Evolutionary conservation across 2,888 invertebrate genomes (phyloP).

Genomic region (Noctua janthe): DNA sequence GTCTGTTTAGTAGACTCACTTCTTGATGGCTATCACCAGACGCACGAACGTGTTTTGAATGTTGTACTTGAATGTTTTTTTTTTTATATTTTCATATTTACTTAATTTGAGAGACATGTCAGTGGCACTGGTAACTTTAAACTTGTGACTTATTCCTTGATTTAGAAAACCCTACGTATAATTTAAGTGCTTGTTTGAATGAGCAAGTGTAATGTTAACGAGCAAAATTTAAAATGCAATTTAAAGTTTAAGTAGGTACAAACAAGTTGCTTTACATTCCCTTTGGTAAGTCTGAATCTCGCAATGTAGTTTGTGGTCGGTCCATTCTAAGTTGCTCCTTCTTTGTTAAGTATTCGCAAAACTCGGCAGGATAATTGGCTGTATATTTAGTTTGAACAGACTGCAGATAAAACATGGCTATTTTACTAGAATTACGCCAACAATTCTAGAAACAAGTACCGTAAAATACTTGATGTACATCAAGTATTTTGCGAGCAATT

Average conservation of each 20-base stretch:
- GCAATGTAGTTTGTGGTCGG: constrained; percentile 81
- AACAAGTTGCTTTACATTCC: constrained; percentile 86
- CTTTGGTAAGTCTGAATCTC: constrained; percentile 84
- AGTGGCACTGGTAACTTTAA: constrained; percentile 20
- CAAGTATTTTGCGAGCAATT: constrained; percentile 22
- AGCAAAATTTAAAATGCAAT: constrained; percentile 89
- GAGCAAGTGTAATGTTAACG: constrained; percentile 80
- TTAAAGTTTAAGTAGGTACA: constrained; percentile 86
- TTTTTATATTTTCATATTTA: constrained; percentile 31
- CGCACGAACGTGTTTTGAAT: constrained; percentile 56
- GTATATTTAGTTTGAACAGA: constrained; percentile 57
- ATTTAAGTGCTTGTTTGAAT: constrained; percentile 71
- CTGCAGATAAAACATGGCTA: constrained; percentile 17
- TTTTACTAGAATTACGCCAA: constrained; percentile 14
- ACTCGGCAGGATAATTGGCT: constrained; percentile 77
- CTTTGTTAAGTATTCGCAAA: constrained; percentile 79
- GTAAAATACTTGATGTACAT: constrained; percentile 30
- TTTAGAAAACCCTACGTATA: constrained; percentile 68
- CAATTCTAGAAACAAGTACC: constrained; percentile 1
- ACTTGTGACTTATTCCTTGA: constrained; percentile 40
- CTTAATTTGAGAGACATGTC: constrained; percentile 34
- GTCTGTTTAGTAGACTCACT: constrained; percentile 52
- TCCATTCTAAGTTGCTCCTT: constrained; percentile 79
- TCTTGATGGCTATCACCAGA: constrained; percentile 64
- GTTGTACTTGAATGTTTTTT: constrained; percentile 39